Base-by-base conservation (phyloP, 2,888 invertebrate species). In the Hetaerina titia region DNA sequence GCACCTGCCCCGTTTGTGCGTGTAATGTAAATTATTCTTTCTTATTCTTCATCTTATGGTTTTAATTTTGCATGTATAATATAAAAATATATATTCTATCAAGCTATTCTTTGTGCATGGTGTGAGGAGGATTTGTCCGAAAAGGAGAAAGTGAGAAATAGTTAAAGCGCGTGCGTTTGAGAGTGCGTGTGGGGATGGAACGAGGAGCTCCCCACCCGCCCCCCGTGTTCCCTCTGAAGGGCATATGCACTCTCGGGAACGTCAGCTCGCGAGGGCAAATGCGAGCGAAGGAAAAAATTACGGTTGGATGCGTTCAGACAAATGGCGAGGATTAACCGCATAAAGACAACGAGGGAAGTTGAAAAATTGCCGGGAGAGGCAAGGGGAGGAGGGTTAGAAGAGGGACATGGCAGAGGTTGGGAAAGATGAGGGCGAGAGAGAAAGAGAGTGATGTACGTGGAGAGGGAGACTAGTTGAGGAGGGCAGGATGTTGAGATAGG, bases 271-370 rank as follows among this genome's bases (percentile, higher is more conserved):
- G 45, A 45, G 45, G 45, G 45, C 45, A 45, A 45, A 45, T 45
- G 45, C 45, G n/a, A 22, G 69, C 7, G 69, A n/a, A 4, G 88
- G 31, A 64, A 63, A 69, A 64, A 63, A 63, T 31, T 45, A 45
- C 45, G 45, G 56, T 88, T 56, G 88, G 15, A 45, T 31, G 64
- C 63, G 31, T 22, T 31, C 63, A 90, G 90, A 90, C 90, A 90
- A 90, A 90, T 90, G 90, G 64, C 90, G 63, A 64, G 90, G 90
- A 90, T 90, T 90, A 90, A 64, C 90, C 90, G 90, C 64, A 90
- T 90, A 90, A 90, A 90, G 90, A 90, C 90, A 90, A 90, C 90
- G 19, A 22, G 90, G 19, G 64, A 90, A 90, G 90, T 90, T 90
- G 90, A 90, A 90, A 90, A 90, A 90, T 90, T 31, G 90, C 31